These are phyloP conservation scores for Solen grandis DNA, from an alignment of 1,140 invertebrate genomes.

Conservation along the genomic window DNA sequence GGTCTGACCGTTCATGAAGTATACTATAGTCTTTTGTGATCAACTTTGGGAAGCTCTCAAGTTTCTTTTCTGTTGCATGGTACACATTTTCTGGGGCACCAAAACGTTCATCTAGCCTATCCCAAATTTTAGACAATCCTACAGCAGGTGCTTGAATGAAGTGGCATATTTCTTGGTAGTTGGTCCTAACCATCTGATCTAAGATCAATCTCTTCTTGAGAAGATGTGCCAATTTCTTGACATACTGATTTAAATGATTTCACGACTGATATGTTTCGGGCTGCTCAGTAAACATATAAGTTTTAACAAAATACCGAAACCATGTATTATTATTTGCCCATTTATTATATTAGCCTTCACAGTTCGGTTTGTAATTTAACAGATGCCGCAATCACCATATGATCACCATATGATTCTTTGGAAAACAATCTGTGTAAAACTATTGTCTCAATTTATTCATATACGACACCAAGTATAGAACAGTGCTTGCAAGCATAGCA, in stretches of 20 bases:
- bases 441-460: no score
- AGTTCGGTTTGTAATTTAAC: no score
- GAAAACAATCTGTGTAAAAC: no score
- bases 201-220: conserved; percentile 44
- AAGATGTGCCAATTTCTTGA: conserved; percentile 6
- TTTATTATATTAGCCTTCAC: no score
- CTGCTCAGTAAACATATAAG: conserved; percentile 33
- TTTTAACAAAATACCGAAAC: no score
- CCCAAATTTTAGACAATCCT: conserved; percentile 48
- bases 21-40: conserved; percentile 23
- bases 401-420: no score
- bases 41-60: conserved; percentile 45
- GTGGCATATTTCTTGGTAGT: conserved; percentile 7
- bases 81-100: conserved; percentile 47
- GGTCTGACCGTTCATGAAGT: conserved; percentile 53
- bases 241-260: conserved; percentile 47
- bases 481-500: no score
- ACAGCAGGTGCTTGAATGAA: conserved; percentile 28
- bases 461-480: no score
- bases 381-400: no score
- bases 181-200: conserved; percentile 44
- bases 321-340: no score
- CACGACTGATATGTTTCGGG: conserved; percentile 45
- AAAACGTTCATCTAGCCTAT: conserved; percentile 54
- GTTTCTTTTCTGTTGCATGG: conserved; percentile 21